Evolutionary conservation across 2,113 vertebrate genomes (phyloP).

Genomic region (Elanoides forficatus): DNA sequence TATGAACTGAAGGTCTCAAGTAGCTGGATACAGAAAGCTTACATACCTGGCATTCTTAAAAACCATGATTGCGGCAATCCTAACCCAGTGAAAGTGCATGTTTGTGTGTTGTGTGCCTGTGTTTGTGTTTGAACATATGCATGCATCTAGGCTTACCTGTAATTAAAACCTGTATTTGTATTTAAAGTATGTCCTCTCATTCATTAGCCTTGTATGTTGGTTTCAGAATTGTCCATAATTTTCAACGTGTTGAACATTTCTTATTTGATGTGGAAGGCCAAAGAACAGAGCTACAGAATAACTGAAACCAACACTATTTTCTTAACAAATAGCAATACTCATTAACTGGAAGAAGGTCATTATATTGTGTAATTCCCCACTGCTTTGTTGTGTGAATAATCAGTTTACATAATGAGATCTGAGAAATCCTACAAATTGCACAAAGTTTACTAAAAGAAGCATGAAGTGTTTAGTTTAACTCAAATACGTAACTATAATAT

Average conservation of each 20-base stretch:
- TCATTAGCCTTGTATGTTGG: not conserved
- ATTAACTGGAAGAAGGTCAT: not conserved
- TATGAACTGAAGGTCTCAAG: not conserved
- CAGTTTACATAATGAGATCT: not conserved
- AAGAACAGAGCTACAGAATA: not conserved
- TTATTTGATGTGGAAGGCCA: not conserved
- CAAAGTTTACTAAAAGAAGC: not conserved
- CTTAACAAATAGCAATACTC: not conserved
- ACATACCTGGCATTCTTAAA: not conserved
- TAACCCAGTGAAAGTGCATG: not conserved
- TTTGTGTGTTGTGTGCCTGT: not conserved
- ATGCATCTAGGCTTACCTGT: not conserved
- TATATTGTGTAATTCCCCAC: not conserved
- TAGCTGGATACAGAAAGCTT: not conserved
- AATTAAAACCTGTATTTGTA: not conserved
- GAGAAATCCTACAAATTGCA: not conserved
- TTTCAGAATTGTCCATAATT: not conserved
- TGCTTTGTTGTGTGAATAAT: constrained; percentile 9
- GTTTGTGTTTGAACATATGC: not conserved
- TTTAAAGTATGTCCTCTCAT: not conserved
- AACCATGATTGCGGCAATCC: not conserved
- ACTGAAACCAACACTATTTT: not conserved
- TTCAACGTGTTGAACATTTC: not conserved
- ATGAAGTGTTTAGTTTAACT: not conserved
- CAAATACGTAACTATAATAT: not conserved